These are phyloP conservation scores for Corythucha ciliata DNA, from an alignment of 2,888 invertebrate species.

Conservation along the genomic window DNA sequence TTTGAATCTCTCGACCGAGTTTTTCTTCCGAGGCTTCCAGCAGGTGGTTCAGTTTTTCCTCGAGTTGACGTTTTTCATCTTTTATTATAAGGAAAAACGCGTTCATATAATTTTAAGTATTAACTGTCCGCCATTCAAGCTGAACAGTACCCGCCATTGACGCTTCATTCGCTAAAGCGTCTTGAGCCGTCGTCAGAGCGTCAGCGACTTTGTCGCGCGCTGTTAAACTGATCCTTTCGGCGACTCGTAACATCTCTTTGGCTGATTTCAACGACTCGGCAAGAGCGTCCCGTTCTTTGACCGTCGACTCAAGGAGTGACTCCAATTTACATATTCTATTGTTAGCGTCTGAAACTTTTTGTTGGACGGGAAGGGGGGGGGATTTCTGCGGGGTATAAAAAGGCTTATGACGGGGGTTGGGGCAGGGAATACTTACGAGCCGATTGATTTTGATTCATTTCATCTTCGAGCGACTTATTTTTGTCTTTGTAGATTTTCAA, in stretches of 20 bases:
- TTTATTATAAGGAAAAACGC: neutral
- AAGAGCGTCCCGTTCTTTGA: slow-evolving; percentile 21
- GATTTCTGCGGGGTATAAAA: no score
- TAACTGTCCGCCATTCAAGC: neutral
- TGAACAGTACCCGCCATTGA: slow-evolving; percentile 14
- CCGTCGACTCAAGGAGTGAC: neutral
- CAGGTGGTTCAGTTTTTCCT: slow-evolving; percentile 17
- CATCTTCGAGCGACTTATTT: slow-evolving; percentile 5
- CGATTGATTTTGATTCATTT: slow-evolving; percentile 7
- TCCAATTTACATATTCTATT: neutral
- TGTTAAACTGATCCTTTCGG: slow-evolving; percentile 17
- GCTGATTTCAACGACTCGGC: slow-evolving; percentile 15
- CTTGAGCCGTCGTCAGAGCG: slow-evolving; percentile 26
- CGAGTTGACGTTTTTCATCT: slow-evolving; percentile 27
- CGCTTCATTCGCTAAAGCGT: slow-evolving; percentile 28
- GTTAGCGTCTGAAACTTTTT: no score
- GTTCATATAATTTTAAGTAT: neutral
- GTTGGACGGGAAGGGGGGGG: no score
- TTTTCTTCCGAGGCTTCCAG: slow-evolving; percentile 16
- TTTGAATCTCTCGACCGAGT: slow-evolving; percentile 23
- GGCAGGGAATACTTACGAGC: no score
- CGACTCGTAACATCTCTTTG: slow-evolving; percentile 13
- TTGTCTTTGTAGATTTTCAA: slow-evolving; percentile 10
- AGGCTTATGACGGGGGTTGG: no score
- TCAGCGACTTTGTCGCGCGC: slow-evolving; percentile 29